These are phyloP conservation scores for Eleginops maclovinus DNA, from an alignment of 2,113 vertebrate species.

Conservation along the genomic window DNA sequence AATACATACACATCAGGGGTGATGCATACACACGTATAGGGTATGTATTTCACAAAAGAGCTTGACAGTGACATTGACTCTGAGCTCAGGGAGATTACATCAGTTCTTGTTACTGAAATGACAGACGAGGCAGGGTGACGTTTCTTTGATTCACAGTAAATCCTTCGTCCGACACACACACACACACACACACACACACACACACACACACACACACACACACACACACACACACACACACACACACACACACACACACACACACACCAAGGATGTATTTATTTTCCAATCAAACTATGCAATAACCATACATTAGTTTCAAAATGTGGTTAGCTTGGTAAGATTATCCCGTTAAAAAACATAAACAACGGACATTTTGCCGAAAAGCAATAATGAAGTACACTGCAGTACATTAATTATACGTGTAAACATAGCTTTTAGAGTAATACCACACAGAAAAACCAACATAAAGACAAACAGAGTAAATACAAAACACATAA, in stretches of 20 bases:
- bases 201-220: background rate
- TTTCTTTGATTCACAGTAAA: constrained; percentile 40
- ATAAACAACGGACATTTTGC: background rate
- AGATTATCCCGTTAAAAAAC: background rate
- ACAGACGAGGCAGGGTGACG: constrained; percentile 19
- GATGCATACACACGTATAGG: background rate
- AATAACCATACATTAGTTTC: background rate
- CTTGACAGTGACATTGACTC: constrained; percentile 10
- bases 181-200: background rate
- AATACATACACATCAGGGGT: background rate
- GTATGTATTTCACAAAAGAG: background rate
- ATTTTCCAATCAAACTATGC: background rate
- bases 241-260: no score
- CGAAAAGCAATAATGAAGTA: background rate
- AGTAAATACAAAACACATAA: background rate
- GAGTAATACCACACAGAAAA: background rate
- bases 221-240: background rate
- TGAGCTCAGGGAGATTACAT: constrained; percentile 1
- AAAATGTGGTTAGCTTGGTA: no score
- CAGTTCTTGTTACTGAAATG: constrained; percentile 34
- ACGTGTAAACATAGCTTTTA: background rate
- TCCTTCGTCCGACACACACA: constrained; percentile 20
- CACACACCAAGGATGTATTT: no score
- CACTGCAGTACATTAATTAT: background rate
- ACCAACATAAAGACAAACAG: background rate